Evolutionary conservation across 1,140 invertebrate genomes (phyloP).

Genomic region (Euura saliciscinereae): DNA sequence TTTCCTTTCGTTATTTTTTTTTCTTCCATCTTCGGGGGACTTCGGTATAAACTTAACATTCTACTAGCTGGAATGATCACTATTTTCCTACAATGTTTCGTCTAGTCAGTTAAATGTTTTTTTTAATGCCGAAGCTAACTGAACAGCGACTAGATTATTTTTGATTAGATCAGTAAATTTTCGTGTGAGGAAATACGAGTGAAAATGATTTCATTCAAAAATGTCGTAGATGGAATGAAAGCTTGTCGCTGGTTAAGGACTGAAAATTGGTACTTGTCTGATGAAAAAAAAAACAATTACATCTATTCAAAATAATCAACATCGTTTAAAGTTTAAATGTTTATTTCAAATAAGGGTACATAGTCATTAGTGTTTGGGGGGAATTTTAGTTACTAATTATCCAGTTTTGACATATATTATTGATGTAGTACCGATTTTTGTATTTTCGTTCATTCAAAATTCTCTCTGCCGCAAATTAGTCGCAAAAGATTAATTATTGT

Average conservation of each 20-base stretch:
- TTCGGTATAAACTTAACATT: conserved; percentile 3
- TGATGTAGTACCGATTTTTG: conserved; percentile 21
- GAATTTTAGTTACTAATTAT: conserved; percentile 23
- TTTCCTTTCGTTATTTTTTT: not conserved
- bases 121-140: not conserved
- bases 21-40: not conserved
- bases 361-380: conserved; percentile 31
- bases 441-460: conserved; percentile 24
- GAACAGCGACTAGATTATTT: not conserved
- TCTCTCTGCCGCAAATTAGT: conserved; percentile 24
- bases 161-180: not conserved
- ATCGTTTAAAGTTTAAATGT: not conserved
- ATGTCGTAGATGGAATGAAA: not conserved
- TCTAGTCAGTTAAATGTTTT: not conserved
- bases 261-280: not conserved
- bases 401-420: conserved; percentile 20
- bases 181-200: not conserved
- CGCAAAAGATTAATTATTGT: conserved; percentile 25
- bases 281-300: not conserved
- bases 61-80: not conserved
- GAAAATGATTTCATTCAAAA: not conserved
- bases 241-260: not conserved
- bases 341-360: conserved; percentile 6
- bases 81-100: not conserved
- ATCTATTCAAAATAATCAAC: not conserved